phyloP scores from a whole-genome alignment of 2,888 invertebrate genomes.

The Reticulitermes lucifugus region DNA sequence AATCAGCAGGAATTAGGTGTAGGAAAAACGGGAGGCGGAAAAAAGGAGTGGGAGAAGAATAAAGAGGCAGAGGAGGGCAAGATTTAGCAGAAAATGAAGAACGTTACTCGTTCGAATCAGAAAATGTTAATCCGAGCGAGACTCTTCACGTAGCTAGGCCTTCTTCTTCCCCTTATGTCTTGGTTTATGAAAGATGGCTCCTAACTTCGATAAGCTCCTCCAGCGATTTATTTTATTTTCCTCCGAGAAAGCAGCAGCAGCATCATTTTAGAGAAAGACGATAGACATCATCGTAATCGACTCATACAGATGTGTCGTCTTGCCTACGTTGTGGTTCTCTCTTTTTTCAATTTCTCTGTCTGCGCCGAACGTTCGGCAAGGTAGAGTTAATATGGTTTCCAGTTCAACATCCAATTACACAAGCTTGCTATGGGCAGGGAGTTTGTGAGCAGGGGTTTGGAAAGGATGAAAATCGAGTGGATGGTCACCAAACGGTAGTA shows the following conservation, averaged over 20 bases:
- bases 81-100: no score
- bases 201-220: not conserved
- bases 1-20: no score
- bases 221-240: not conserved
- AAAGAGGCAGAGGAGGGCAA: no score
- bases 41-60: no score
- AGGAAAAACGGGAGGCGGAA: no score
- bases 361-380: not conserved
- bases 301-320: not conserved
- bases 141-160: no score
- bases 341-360: conserved; percentile 12
- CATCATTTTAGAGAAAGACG: not conserved
- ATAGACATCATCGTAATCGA: not conserved
- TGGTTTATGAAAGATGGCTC: not conserved
- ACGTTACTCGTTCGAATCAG: no score
- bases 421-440: conserved; percentile 14
- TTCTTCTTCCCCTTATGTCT: not conserved
- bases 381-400: conserved; percentile 48
- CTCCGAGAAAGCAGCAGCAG: not conserved
- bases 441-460: conserved; percentile 35
- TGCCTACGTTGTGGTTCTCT: not conserved
- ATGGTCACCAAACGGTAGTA: conserved; percentile 9
- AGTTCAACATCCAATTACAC: conserved; percentile 51
- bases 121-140: no score
- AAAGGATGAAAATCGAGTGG: not conserved